Base-by-base conservation (phyloP, 2,113 vertebrate species). In the Typhlomys cinereus region DNA sequence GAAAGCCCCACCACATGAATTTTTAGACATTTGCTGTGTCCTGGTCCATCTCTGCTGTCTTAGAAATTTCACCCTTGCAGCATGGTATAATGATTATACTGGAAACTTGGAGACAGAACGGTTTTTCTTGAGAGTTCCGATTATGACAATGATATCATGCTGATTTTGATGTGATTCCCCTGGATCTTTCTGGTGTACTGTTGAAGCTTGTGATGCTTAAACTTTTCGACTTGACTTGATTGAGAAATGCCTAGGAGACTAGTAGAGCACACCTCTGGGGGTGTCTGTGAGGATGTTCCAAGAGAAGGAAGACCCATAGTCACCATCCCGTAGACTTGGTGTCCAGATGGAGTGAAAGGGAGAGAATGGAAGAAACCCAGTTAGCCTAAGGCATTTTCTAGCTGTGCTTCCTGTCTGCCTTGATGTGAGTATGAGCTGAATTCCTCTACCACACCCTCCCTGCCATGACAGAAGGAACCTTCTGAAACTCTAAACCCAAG, bases 61-160 rank as follows among this genome's bases (percentile, higher is more conserved):
- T 80, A 70, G 21, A 74, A n/a, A 61, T 69, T n/a, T 86, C n/a
- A 41, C 39, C 31, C 71, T 85, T 71, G 52, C 15, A 64, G 0
- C 70, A 64, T 59, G 54, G 44, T 29, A 62, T 46, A 15, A 36
- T 57, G 15, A 59, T 64, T 74, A 23, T 67, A 44, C 20, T 89
- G 27, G 48, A 88, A 67, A 71, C 31, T 36, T 78, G 36, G 76
- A 61, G 66, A 93, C 50, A 84, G 69, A 44, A 25, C 46, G 31
- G 81, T 54, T 89, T 94, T 81, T 62, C 83, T 81, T 67, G 14
- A 76, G 66, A 78, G 27, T 84, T n/a, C 78, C 61, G 41, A 88
- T 94, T 44, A 41, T 67, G 27, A 64, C 46, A n/a, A n/a, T 81
- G 39, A 81, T 54, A 39, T 88, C 54, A 85, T 76, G 17, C 20